A percentile compares a stretch with the other conserved stretches of the same genome.
phyloP scores from a whole-genome alignment of 2,113 vertebrate genomes.

The Clarias magur region DNA sequence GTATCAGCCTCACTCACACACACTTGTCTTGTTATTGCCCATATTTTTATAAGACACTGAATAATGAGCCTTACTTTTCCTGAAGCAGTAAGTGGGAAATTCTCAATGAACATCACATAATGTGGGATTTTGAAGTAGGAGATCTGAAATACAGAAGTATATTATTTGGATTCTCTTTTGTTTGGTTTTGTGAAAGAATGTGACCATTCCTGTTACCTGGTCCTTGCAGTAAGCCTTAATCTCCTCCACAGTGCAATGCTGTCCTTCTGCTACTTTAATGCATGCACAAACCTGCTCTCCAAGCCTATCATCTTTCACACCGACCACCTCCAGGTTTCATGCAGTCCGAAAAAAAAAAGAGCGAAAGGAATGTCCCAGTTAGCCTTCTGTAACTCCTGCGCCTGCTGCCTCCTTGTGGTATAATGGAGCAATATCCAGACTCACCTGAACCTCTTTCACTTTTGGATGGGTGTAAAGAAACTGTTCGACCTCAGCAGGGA shows the following conservation, averaged over 20 bases:
- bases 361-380: neutral
- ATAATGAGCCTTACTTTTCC: conserved; percentile 80
- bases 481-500: conserved; percentile 86
- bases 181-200: neutral
- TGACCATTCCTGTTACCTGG: conserved; percentile 71
- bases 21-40: conserved; percentile 41
- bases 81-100: conserved; percentile 82
- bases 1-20: neutral
- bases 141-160: conserved; percentile 73
- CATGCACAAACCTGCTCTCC: conserved; percentile 94
- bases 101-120: conserved; percentile 79
- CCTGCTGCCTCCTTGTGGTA: conserved; percentile 10
- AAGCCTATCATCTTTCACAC: conserved; percentile 82
- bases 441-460: conserved; percentile 88
- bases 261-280: conserved; percentile 73
- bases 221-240: conserved; percentile 86
- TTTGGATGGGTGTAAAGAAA: conserved; percentile 89
- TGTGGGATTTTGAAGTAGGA: conserved; percentile 90
- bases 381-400: neutral
- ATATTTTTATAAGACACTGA: neutral
- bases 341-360: neutral
- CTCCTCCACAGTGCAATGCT: conserved; percentile 74
- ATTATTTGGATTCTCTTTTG: neutral
- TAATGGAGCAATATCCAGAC: neutral
- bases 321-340: conserved; percentile 79